Evolutionary conservation across 2,888 invertebrate species (phyloP).

Genomic region (Lathronympha strigana): DNA sequence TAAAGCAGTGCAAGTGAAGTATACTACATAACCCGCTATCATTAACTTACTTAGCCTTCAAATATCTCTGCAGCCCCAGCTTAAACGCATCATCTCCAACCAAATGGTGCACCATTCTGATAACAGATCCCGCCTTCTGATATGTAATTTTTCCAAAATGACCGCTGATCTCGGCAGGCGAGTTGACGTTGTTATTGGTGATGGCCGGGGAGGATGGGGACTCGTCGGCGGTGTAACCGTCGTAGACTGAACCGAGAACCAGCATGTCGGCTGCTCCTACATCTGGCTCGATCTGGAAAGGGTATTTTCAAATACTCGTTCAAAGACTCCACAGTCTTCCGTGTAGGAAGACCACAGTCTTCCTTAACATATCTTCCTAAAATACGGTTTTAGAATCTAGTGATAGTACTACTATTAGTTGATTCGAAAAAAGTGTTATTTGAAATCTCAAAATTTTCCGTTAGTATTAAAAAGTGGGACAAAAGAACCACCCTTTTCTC

Average conservation of each 20-base stretch:
- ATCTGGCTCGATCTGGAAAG: slow-evolving; percentile 82
- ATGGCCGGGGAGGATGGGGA: slow-evolving; percentile 80
- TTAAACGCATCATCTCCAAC: slow-evolving; percentile 66
- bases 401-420: no score
- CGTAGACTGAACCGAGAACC: slow-evolving; percentile 85
- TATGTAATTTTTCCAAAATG: slow-evolving; percentile 89
- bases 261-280: slow-evolving; percentile 87
- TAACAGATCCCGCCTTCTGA: slow-evolving; percentile 85
- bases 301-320: background rate
- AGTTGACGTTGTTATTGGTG: slow-evolving; percentile 81
- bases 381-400: no score
- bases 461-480: no score
- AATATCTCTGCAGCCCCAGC: slow-evolving; percentile 60
- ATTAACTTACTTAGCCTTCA: slow-evolving; percentile 81
- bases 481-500: no score
- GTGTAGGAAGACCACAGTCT: no score
- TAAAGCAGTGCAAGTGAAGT: no score
- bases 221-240: slow-evolving; percentile 85
- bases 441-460: no score
- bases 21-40: no score
- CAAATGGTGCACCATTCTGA: slow-evolving; percentile 78
- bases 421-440: no score
- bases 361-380: no score
- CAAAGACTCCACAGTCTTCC: no score
- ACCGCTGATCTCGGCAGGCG: slow-evolving; percentile 84